Base-by-base conservation (phyloP, 2,797 vertebrate genomes). In the Clamator glandarius region DNA sequence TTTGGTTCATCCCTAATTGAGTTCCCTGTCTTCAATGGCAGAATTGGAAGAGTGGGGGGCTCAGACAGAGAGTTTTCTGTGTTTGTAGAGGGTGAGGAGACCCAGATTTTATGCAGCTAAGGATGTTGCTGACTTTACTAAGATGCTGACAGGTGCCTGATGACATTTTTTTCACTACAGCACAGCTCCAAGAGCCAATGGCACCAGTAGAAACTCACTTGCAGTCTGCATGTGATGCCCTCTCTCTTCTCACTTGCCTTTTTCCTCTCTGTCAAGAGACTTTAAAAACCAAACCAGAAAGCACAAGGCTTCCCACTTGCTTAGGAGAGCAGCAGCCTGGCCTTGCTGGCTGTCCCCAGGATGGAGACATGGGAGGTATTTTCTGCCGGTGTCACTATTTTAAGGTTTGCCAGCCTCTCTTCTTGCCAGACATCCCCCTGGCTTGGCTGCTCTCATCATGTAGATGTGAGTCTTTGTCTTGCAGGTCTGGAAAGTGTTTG, bases 1-100 rank as follows among this genome's bases (percentile, higher is more conserved):
- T 31, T 44, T 79, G 29, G 21, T 35, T 58, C 19, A 39, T 52
- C 33, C 57, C 76, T 67, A 78, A 59, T 8, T 26, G 48, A 87
- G 28, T 57, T 81, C 12, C 50, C 67, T 62, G 59, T 18, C 31
- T 64, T 24, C 26, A 63, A 35, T 8, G 6, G 21, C 18, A 39
- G 13, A n/a, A 18, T 55, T 77, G 44, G 54, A 36, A 78, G 48
- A 66, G 28, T 3, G 8, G 29, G 7, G 4, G 66, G 75, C 42
- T 48, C 42, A 58, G n/a, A 15, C 1, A 1, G 28, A 52, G 57
- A 35, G 7, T 28, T 73, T 14, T 46, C 23, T 4, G 1, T 1
- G 1, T n/a, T 20, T 59, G 10, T 29, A 26, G 54, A 67, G 55
- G 68, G 44, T 28, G 41, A 33, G 11, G 28, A 72, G 15, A 59